phyloP scores from a whole-genome alignment of 1,140 invertebrate genomes.

The Drosophila pandora region DNA sequence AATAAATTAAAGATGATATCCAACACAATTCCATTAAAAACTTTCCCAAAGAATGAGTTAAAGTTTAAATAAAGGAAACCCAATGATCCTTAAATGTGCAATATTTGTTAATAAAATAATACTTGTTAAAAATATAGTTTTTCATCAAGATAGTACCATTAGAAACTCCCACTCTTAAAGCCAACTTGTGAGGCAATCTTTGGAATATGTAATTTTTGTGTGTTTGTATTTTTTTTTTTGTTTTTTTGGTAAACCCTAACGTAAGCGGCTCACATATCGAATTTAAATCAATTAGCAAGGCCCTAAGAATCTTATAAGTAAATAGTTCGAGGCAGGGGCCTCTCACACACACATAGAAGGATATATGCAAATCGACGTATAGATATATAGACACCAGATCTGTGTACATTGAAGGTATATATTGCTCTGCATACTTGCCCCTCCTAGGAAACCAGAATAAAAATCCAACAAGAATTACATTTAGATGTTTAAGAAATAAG shows the following conservation, averaged over 20 bases:
- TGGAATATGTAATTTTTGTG: conserved; percentile 36
- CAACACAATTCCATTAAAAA: too few relatives aligned
- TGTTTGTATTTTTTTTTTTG: conserved; percentile 26
- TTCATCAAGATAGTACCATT: too few relatives aligned
- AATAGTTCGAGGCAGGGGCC: conserved; percentile 20
- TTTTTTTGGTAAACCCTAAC: conserved; percentile 26
- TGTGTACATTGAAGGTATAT: conserved; percentile 49
- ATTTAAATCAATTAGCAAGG: conserved; percentile 81
- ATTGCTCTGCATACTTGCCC: conserved; percentile 31
- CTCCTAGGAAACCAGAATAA: conserved; percentile 6
- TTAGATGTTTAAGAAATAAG: conserved; percentile 29
- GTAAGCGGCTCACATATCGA: conserved; percentile 81
- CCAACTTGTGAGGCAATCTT: conserved; percentile 15
- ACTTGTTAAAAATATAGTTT: too few relatives aligned
- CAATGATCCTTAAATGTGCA: too few relatives aligned
- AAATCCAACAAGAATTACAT: conserved; percentile 23
- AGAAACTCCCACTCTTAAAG: neutral
- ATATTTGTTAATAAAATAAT: neutral
- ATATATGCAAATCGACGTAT: conserved; percentile 13
- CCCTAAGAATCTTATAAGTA: conserved; percentile 49
- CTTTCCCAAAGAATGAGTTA: too few relatives aligned
- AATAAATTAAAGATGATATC: too few relatives aligned
- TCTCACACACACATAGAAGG: conserved; percentile 10
- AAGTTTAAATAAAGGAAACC: too few relatives aligned
- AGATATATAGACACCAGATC: conserved; percentile 36